Base-by-base conservation (phyloP, 2,113 vertebrate genomes). In the Miniopterus natalensis region DNA sequence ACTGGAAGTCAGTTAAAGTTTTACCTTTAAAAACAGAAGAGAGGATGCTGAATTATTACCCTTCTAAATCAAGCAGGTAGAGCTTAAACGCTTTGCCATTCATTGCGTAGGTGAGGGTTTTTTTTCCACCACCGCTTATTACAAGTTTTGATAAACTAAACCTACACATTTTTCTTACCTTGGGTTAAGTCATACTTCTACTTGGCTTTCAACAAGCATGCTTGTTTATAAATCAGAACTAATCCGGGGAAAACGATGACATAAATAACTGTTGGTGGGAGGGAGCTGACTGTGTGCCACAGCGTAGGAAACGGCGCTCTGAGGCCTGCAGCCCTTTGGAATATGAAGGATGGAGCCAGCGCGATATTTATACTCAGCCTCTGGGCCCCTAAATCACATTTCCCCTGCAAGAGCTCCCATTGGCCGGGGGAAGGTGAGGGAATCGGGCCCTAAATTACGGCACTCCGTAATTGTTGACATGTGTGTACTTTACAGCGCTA, bases 391-490 rank as follows among this genome's bases (percentile, higher is more conserved):
- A 96, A 96, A 91, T 97, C 94, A 94, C 77, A 61, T 84, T 96
- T 84, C 89, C 96, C 84, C 68, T 31, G 61, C 65, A 89, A 78
- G 51, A 63, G 79, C 95, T 42, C 80, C 63, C 92, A 94, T 94
- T 97, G 97, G 92, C 59, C 83, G 92, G 78, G 92, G 94, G 71
- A 85, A 87, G 97, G 70, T 95, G 93, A 95, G 93, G 86, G 78
- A 85, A 79, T 71, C 78, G 55, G 87, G 73, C 83, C 87, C 87
- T 97, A 97, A 98, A 98, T 97, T 97, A 97, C 75, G 91, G 63
- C 81, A 90, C 91, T 97, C 84, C 70, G 95, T 96, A 98, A 97
- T 97, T 96, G 97, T 97, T 97, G 98, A 97, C 97, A 97, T 86
- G 78, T 97, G 97, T 97, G 92, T 96, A 97, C 92, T 97, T 97